Evolutionary conservation across 2,113 vertebrate species (phyloP), one percentile per base, ranked within the genome.

Genomic region (Malaclemys terrapin): DNA sequence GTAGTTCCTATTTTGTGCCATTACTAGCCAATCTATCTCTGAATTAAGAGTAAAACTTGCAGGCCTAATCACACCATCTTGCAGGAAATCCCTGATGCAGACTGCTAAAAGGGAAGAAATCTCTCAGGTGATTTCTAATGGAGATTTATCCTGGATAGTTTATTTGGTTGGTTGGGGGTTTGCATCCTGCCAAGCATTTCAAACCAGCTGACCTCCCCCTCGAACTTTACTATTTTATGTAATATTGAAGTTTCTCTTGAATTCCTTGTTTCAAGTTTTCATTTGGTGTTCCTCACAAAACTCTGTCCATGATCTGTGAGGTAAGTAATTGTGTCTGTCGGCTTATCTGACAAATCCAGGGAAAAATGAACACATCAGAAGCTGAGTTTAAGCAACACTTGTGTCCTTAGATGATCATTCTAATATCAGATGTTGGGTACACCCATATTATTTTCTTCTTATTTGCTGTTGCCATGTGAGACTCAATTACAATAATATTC

Each of bases 361-460:
- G 94, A 81, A 95, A 96, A 94, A 91, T 91, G 35, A 95, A 35
- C 17, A 8, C 72, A 27, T 94, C n/a, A 76, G 54, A 87, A 88
- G 38, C 79, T 84, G 53, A 47, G 11, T 88, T 92, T 80, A 88
- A 84, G 69, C 93, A 94, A 84, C 49, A n/a, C 22, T 75, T 49
- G 3, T 91, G 92, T 91, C 80, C 91, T 59, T 90, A 89, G 88
- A 54, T 69, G 49, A 84, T 84, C 81, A 59, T 80, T 93, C 93
- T 85, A 49, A 17, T 95, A 93, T 96, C 56, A 79, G 52, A 10
- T 78, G 83, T 19, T 82, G 94, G 83, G 62, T 84, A 89, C 75
- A 57, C 54, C 88, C 65, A 16, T 94, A 31, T 65, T 20, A 57
- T 96, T 96, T 95, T 50, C 49, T 95, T 50, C 49, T 88, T 72